Evolutionary conservation across 1,140 invertebrate species (phyloP), one percentile per base, ranked within the genome.

Genomic region (Meloidogyne hapla): DNA sequence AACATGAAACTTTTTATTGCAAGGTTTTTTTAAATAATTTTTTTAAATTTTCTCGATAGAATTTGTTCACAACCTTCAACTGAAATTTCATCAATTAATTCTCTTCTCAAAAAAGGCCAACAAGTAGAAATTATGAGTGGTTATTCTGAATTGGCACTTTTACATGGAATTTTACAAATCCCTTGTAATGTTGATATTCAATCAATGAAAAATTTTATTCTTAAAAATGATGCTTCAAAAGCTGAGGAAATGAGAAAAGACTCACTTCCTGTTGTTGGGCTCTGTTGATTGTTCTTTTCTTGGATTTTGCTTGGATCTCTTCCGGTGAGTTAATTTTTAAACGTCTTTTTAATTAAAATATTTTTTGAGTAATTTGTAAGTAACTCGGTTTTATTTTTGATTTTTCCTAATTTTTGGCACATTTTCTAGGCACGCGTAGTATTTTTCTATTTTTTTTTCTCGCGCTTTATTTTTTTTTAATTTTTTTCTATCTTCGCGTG

Each of bases 121-220:
- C 21, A 48, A n/a, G 48, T 82, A 10, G 75, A 82, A 69, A 75
- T 82, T 56, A 48, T 64, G 2, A 84, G 33, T 40, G 45, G n/a
- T 1, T 84, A 82, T 56, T 40, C 48, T 12, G 83, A 84, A 62
- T 61, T 82, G 28, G 67, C 72, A 21, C 26, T 82, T 12, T 15
- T 76, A 4, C 70, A 84, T 15, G 82, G 83, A 21, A 72, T 75
- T 25, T 65, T 82, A 8, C 83, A 84, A 69, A 82, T 82, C n/a
- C 81, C 81, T 23, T 82, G 82, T 64, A 83, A 76, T 45, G 81
- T 82, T 40, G 79, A 84, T 40, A 61, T 45, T 28, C n/a, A 45
- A 15, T 12, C 76, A 18, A 45, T 82, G 15, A 72, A 72, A 15
- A 42, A 80, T 6, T 82, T 82, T 74, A 42, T 82, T 5, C 23